These are phyloP conservation scores for Apteryx mantelli DNA, from an alignment of 2,113 vertebrate genomes.

Conservation along the genomic window DNA sequence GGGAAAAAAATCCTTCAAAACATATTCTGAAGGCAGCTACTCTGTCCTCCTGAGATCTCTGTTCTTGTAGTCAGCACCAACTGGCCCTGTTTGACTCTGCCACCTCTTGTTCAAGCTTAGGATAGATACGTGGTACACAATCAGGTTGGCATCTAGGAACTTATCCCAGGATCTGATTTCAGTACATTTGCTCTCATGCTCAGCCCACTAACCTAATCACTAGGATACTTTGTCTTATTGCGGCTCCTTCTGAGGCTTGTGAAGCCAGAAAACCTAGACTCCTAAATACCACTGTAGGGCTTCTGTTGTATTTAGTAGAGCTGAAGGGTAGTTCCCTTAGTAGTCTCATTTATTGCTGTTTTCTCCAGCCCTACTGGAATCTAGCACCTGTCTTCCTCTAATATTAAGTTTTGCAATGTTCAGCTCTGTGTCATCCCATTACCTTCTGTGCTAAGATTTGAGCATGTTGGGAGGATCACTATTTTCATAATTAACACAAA, in stretches of 20 bases:
- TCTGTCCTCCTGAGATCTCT: not conserved
- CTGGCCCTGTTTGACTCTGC: not conserved
- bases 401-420: not conserved
- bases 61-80: not conserved
- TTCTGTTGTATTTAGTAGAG: not conserved
- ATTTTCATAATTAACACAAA: not conserved
- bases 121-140: not conserved
- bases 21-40: not conserved
- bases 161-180: not conserved
- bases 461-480: accelerated
- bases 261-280: not conserved
- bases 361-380: not conserved
- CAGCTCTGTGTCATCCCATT: not conserved
- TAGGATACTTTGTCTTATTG: not conserved
- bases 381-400: not conserved
- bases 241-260: not conserved
- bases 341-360: not conserved
- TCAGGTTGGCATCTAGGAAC: not conserved
- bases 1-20: not conserved
- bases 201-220: not conserved
- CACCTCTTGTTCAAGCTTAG: not conserved
- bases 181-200: not conserved
- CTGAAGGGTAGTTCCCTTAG: not conserved
- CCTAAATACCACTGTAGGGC: accelerated
- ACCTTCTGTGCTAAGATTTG: not conserved